Evolutionary conservation across 2,797 vertebrate genomes (phyloP).

Genomic region (Sarcophilus harrisii): DNA sequence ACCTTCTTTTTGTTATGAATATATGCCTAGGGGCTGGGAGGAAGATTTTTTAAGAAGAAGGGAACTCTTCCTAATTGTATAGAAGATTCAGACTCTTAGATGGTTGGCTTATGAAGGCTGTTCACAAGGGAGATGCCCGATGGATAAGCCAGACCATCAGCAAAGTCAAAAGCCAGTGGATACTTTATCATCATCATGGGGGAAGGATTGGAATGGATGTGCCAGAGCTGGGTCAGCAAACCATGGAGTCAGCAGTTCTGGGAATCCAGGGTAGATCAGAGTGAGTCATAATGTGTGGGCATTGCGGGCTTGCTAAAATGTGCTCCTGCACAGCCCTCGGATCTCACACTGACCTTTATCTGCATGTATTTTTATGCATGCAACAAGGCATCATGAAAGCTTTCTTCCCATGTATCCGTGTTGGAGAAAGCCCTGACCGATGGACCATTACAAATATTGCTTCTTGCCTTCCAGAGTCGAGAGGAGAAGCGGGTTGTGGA

Average conservation of each 20-base stretch:
- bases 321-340: neutral
- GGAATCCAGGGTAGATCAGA: neutral
- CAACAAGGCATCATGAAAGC: neutral
- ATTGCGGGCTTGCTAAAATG: conserved; percentile 5
- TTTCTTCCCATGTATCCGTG: neutral
- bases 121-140: neutral
- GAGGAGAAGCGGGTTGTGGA: neutral
- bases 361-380: neutral
- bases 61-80: neutral
- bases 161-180: neutral
- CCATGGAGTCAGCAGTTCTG: neutral
- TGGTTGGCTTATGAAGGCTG: neutral
- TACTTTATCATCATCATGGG: neutral
- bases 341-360: neutral
- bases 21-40: neutral
- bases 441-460: neutral
- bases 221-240: neutral
- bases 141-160: neutral
- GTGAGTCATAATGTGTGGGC: neutral
- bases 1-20: neutral
- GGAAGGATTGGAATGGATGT: neutral
- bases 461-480: neutral
- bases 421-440: neutral
- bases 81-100: neutral
- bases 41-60: neutral